A percentile compares a stretch with the other conserved stretches of the same genome.
Evolutionary conservation across 2,797 vertebrate species (phyloP).

Genomic region (Argyrosomus regius): DNA sequence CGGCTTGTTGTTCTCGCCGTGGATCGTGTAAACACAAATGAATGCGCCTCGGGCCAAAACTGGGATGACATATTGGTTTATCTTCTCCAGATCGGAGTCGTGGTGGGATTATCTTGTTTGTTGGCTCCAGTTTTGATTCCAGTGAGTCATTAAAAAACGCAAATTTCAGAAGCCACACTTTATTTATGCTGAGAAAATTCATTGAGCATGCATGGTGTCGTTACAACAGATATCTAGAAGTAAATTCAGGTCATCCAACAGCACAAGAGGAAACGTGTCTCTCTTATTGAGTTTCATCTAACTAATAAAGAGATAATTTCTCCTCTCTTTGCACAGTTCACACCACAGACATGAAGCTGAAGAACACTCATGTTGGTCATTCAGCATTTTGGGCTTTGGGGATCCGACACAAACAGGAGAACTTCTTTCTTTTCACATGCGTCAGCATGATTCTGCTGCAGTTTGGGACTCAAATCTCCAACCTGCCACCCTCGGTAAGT

Average conservation of each 20-base stretch:
- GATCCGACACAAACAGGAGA: background rate
- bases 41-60: slow-evolving; percentile 13
- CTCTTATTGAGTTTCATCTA: background rate
- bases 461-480: slow-evolving; percentile 6
- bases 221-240: too few relatives aligned
- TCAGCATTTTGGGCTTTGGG: background rate
- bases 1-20: slow-evolving; percentile 27
- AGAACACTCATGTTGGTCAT: background rate
- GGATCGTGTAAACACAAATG: slow-evolving; percentile 46
- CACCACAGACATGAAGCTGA: background rate
- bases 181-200: slow-evolving; percentile 3
- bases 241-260: background rate
- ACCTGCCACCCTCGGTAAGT: background rate
- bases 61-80: background rate
- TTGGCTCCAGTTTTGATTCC: slow-evolving; percentile 11
- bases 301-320: background rate
- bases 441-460: background rate
- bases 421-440: background rate
- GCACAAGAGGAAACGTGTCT: background rate
- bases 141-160: background rate
- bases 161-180: background rate
- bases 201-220: background rate
- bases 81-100: slow-evolving; percentile 30
- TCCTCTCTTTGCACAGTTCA: background rate
- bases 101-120: slow-evolving; percentile 3